Evolutionary conservation across 2,797 vertebrate genomes (phyloP).

Genomic region (Rallus crepitans): DNA sequence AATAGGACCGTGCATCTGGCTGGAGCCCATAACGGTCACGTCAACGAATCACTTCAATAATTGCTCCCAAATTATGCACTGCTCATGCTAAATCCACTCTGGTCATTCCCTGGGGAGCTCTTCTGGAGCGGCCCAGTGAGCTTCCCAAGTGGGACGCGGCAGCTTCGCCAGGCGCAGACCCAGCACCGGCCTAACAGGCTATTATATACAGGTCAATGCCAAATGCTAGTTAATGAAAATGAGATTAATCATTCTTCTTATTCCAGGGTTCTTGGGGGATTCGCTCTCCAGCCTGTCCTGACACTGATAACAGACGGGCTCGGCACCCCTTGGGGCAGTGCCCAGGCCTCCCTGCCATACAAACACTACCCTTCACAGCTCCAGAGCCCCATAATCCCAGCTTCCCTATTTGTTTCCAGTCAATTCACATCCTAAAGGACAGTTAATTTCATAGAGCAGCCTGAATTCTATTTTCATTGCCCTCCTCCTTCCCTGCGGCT

Average conservation of each 20-base stretch:
- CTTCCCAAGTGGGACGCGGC: neutral
- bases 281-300: neutral
- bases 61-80: neutral
- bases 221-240: constrained; percentile 3
- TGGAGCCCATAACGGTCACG: neutral
- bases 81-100: neutral
- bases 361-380: neutral
- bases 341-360: neutral
- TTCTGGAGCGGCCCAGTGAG: neutral
- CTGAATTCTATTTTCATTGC: constrained; percentile 31
- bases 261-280: neutral
- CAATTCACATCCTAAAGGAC: neutral
- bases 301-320: accelerated
- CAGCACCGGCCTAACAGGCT: neutral
- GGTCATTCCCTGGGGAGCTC: neutral
- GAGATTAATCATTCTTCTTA: neutral
- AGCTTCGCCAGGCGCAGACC: neutral
- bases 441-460: constrained; percentile 16
- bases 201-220: neutral
- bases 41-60: neutral
- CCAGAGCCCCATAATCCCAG: neutral
- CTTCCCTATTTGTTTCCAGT: neutral
- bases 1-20: neutral
- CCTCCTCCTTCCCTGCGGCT: constrained; percentile 21
- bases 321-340: neutral